Evolutionary conservation across 2,888 invertebrate genomes (phyloP).

Genomic region (Uropetala carovei): DNA sequence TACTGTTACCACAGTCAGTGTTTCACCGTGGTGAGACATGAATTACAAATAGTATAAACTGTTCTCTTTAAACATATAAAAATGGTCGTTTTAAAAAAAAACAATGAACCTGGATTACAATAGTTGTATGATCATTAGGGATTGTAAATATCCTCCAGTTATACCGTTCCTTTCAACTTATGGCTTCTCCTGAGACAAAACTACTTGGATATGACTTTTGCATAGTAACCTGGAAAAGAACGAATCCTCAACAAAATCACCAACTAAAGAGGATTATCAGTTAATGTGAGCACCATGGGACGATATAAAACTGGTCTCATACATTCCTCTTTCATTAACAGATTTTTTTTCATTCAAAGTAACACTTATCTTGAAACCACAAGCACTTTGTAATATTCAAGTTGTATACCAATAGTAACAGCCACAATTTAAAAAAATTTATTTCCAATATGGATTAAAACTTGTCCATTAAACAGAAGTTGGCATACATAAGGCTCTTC

Average conservation of each 20-base stretch:
- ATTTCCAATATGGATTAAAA: conserved; percentile 46
- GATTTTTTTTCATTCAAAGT: background rate
- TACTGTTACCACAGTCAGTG: conserved; percentile 43
- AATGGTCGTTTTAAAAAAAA: conserved; percentile 28
- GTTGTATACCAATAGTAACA: background rate
- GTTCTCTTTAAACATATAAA: conserved; percentile 39
- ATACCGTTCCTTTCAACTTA: background rate
- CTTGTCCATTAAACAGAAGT: background rate
- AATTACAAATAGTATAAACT: conserved; percentile 55
- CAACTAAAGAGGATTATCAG: background rate
- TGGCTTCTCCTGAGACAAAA: conserved; percentile 4
- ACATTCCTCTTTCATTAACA: background rate
- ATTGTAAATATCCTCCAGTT: background rate
- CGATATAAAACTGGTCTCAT: background rate
- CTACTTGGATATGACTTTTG: background rate
- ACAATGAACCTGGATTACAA: conserved; percentile 21
- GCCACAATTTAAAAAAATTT: conserved; percentile 5
- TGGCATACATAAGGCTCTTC: background rate
- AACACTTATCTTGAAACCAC: background rate
- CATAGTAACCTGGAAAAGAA: background rate
- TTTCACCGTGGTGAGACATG: conserved; percentile 36
- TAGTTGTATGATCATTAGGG: background rate
- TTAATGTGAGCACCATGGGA: background rate
- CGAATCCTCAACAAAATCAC: background rate
- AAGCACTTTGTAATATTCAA: background rate